A percentile compares a stretch with the other conserved stretches of the same genome.
phyloP scores from a whole-genome alignment of 1,140 invertebrate species.

The Drosophila parabipectinata region DNA sequence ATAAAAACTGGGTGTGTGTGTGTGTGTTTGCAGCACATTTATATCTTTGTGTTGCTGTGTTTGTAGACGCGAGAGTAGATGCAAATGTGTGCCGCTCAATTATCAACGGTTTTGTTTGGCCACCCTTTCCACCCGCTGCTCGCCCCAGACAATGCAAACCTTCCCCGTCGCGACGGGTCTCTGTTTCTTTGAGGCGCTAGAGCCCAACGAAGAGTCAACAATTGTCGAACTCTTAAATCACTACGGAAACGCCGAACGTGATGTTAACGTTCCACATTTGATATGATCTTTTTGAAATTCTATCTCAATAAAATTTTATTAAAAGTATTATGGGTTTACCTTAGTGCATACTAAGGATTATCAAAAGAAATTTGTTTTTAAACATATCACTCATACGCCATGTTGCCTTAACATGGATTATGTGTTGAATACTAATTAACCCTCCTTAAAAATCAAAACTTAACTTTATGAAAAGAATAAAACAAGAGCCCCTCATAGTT shows the following conservation, averaged over 20 bases:
- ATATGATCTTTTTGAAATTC: neutral
- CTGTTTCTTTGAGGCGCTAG: constrained; percentile 23
- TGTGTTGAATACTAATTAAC: neutral
- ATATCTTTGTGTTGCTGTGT: constrained; percentile 1
- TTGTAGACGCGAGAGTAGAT: constrained; percentile 21
- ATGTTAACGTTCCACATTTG: too few species aligned
- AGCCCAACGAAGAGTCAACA: constrained; percentile 25
- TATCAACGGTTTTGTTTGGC: constrained; percentile 74
- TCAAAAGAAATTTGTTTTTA: neutral
- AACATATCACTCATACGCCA: neutral
- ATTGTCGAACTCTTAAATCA: constrained; percentile 13
- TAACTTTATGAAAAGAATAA: neutral
- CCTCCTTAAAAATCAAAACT: too few species aligned
- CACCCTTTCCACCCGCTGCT: constrained; percentile 33
- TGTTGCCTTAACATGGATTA: neutral
- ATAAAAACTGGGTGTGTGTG: constrained; percentile 21
- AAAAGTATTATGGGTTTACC: too few species aligned
- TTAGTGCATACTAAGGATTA: neutral
- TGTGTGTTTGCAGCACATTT: neutral
- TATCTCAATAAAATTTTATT: neutral
- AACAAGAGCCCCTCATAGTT: neutral
- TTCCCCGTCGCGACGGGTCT: neutral
- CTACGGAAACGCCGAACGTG: constrained; percentile 1
- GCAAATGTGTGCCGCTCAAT: constrained; percentile 52
- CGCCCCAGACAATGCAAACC: too few species aligned